These are phyloP conservation scores for Oreochromis spilurus DNA, from an alignment of 2,113 vertebrate species.

Conservation along the genomic window DNA sequence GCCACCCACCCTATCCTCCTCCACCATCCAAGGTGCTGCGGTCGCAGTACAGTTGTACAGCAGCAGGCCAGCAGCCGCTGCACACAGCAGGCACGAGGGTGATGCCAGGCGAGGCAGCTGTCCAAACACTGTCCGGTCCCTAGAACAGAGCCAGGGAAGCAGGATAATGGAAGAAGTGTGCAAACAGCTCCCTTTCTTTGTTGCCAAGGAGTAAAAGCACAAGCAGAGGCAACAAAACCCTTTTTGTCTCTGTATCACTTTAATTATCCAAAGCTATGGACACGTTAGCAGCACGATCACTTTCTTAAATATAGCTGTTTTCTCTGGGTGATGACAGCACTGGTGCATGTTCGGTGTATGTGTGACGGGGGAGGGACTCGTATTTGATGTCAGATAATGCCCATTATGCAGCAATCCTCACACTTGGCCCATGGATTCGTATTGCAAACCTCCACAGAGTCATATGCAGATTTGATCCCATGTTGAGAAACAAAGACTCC, in stretches of 20 bases:
- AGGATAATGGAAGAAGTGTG: constrained; percentile 58
- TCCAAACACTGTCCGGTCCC: constrained; percentile 65
- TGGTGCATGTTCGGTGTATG: neutral
- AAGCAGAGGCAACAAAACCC: constrained; percentile 33
- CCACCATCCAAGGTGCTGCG: neutral
- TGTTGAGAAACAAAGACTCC: constrained; percentile 43
- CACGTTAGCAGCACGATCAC: neutral
- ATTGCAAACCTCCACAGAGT: constrained; percentile 44
- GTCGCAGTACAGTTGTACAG: constrained; percentile 18
- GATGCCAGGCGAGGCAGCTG: constrained; percentile 66
- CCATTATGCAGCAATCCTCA: neutral
- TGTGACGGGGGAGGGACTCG: neutral
- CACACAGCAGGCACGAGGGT: constrained; percentile 19
- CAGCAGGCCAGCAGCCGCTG: neutral
- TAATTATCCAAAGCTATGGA: neutral
- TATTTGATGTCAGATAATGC: neutral
- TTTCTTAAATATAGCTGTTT: neutral
- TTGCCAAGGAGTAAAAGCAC: constrained; percentile 41
- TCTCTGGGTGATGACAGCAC: neutral
- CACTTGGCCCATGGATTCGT: constrained; percentile 13
- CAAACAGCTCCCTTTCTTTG: constrained; percentile 43
- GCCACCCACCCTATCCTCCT: constrained; percentile 17
- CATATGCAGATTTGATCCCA: constrained; percentile 30
- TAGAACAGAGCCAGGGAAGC: constrained; percentile 13
- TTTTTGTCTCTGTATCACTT: constrained; percentile 26